Evolutionary conservation across 2,797 vertebrate species (phyloP).

Genomic region (Poeciliopsis paucimaculata): DNA sequence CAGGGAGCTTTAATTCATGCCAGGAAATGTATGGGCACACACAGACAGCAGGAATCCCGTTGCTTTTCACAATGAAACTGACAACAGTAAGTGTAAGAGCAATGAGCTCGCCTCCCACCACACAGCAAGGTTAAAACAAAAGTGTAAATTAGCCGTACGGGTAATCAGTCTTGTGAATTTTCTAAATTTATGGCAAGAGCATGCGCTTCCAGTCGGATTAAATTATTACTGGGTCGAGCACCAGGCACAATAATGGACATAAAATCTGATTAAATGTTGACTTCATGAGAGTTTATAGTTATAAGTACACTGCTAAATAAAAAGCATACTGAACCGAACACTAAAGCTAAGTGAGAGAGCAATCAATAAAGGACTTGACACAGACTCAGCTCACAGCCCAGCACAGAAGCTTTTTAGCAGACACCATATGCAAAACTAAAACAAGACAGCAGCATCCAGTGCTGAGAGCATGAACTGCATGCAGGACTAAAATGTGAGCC

Average conservation of each 20-base stretch:
- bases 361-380: constrained; percentile 9
- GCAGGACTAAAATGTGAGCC: not conserved
- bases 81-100: constrained; percentile 23
- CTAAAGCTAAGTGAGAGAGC: not conserved
- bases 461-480: too few species aligned
- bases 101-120: constrained; percentile 18
- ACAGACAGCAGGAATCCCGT: constrained; percentile 28
- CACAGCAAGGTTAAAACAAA: constrained; percentile 35
- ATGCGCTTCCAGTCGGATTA: not conserved
- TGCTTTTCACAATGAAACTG: constrained; percentile 40
- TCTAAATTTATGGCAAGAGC: constrained; percentile 5
- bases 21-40: constrained; percentile 40
- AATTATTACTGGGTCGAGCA: not conserved
- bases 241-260: not conserved
- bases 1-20: constrained; percentile 57
- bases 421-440: constrained; percentile 15
- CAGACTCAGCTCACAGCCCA: not conserved
- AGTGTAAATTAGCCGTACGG: constrained; percentile 35
- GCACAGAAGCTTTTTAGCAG: constrained; percentile 14
- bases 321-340: constrained; percentile 3
- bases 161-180: constrained; percentile 12
- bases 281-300: constrained; percentile 4
- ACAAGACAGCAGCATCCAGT: not conserved
- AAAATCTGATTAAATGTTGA: not conserved
- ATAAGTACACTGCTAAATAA: constrained; percentile 14